A percentile compares a stretch with the other conserved stretches of the same genome.
Conservation (phyloP, 2,797 vertebrate genomes). For the Anguilla pacifica region DNA sequence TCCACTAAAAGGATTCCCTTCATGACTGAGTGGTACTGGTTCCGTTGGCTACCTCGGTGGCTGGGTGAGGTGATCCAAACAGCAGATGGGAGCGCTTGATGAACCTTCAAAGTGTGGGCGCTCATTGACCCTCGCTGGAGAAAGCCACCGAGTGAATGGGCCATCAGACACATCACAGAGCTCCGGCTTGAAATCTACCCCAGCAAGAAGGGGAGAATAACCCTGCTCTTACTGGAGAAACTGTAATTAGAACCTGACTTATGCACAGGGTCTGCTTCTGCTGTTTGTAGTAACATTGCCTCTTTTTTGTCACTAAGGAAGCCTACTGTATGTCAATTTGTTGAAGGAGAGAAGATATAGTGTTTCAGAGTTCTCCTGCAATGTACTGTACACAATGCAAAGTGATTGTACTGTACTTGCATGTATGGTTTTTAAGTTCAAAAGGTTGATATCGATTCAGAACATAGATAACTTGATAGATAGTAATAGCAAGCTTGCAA, state of each 20-base stretch:
- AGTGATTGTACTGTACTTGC: neutral
- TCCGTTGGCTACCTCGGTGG: neutral
- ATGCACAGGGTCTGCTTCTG: neutral
- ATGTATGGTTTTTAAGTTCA: neutral
- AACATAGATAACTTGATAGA: too few species aligned
- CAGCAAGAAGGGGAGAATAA: neutral
- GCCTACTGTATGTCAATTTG: neutral
- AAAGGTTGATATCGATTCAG: neutral
- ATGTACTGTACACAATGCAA: neutral
- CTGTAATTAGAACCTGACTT: neutral
- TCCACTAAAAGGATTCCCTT: conserved; percentile 6
- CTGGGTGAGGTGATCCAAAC: conserved; percentile 1
- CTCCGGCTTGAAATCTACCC: neutral
- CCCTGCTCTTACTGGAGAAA: neutral
- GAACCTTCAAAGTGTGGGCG: neutral
- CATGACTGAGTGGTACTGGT: conserved; percentile 1
- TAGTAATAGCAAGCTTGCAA: neutral
- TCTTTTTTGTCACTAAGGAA: neutral
- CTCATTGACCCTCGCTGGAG: neutral
- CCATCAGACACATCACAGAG: conserved; percentile 8
- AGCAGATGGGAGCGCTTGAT: neutral
- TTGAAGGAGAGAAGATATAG: neutral
- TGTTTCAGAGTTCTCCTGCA: neutral
- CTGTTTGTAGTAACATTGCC: neutral
- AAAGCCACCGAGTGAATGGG: conserved; percentile 9